Evolutionary conservation across 2,888 invertebrate genomes (phyloP).

Genomic region (Hirtodrosophila duncani): DNA sequence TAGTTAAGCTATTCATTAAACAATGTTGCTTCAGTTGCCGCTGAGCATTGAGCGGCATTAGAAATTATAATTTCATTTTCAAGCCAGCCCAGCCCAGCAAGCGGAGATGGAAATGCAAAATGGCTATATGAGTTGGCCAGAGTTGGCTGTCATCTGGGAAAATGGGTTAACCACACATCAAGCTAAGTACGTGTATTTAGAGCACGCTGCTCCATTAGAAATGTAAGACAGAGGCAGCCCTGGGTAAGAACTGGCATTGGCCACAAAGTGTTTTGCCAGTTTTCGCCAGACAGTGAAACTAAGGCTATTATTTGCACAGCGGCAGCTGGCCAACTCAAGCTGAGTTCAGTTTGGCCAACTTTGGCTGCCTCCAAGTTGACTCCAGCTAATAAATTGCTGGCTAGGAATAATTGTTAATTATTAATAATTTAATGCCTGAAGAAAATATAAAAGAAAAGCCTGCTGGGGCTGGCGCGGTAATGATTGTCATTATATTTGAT

Average conservation of each 20-base stretch:
- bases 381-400: constrained; percentile 39
- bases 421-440: constrained; percentile 63
- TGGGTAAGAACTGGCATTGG: constrained; percentile 5
- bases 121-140: constrained; percentile 16
- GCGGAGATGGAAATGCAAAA: constrained; percentile 28
- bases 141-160: constrained; percentile 24
- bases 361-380: not conserved
- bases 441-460: constrained; percentile 39
- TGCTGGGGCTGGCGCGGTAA: constrained; percentile 32
- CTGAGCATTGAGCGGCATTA: constrained; percentile 29
- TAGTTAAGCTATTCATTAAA: constrained; percentile 49
- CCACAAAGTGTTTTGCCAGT: constrained; percentile 19
- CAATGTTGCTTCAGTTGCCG: constrained; percentile 13
- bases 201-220: constrained; percentile 21
- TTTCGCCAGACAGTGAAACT: constrained; percentile 5
- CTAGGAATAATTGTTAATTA: constrained; percentile 58
- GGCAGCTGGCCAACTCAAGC: too few species aligned
- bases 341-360: too few species aligned
- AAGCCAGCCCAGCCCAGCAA: constrained; percentile 7
- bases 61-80: constrained; percentile 52
- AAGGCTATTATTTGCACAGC: constrained; percentile 19
- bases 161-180: constrained; percentile 49
- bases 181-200: constrained; percentile 24
- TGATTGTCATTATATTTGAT: constrained; percentile 52
- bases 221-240: constrained; percentile 19